Evolutionary conservation across 2,888 invertebrate genomes (phyloP).

Genomic region (Heliconius sara): DNA sequence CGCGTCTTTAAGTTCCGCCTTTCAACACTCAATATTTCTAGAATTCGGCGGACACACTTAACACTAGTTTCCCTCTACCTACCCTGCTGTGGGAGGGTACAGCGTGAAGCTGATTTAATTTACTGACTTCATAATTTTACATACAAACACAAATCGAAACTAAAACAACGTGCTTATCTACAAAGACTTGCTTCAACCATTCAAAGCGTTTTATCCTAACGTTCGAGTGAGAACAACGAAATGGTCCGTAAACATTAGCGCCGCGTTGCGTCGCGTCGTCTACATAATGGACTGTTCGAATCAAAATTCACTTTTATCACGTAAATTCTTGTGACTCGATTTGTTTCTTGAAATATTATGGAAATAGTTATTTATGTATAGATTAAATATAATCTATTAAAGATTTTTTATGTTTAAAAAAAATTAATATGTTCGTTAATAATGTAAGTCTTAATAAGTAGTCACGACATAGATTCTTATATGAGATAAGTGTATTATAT

Average conservation of each 20-base stretch:
- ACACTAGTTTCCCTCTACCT: neutral
- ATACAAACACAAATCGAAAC: neutral
- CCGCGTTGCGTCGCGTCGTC: constrained; percentile 32
- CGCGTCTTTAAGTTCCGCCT: neutral
- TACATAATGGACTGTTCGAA: constrained; percentile 45
- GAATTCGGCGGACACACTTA: neutral
- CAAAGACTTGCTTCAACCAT: neutral
- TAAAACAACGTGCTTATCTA: neutral
- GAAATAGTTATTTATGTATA: neutral
- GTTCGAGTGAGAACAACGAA: constrained; percentile 42
- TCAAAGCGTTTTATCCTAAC: constrained; percentile 32
- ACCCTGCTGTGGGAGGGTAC: neutral
- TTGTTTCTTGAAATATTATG: neutral
- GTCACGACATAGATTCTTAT: no score
- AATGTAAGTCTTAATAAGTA: no score
- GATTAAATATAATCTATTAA: no score
- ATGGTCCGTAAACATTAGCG: constrained; percentile 45
- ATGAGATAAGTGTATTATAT: no score
- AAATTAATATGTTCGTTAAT: no score
- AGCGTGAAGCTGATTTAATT: neutral
- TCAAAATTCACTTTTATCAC: constrained; percentile 47
- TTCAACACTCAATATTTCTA: neutral
- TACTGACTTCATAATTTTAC: neutral
- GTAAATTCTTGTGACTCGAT: constrained; percentile 28
- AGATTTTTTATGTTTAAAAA: no score